These are phyloP conservation scores for Otus sunia DNA, from an alignment of 2,113 vertebrate species.

Conservation along the genomic window DNA sequence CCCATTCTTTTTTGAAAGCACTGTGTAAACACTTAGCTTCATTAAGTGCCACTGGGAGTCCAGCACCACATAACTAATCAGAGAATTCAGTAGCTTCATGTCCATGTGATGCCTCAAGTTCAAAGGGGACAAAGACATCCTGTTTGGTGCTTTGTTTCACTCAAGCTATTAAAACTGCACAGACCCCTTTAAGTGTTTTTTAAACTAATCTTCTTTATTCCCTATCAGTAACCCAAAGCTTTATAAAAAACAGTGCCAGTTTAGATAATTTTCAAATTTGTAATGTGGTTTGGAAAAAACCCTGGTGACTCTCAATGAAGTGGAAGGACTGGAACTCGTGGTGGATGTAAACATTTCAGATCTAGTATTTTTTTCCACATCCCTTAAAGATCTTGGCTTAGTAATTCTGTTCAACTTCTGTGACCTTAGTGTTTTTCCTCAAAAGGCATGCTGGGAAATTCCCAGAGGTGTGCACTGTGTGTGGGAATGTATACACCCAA, in stretches of 20 bases:
- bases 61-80: conserved; percentile 74
- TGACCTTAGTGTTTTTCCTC: conserved; percentile 12
- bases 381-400: conserved; percentile 25
- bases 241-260: conserved; percentile 17
- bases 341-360: neutral
- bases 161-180: conserved; percentile 77
- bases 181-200: conserved; percentile 61
- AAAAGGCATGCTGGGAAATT: conserved; percentile 32
- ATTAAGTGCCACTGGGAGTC: conserved; percentile 71
- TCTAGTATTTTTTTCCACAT: neutral
- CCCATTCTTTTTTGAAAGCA: conserved; percentile 57
- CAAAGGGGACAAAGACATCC: conserved; percentile 84
- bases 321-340: neutral
- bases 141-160: conserved; percentile 83
- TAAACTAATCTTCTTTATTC: conserved; percentile 46
- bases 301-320: neutral
- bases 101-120: conserved; percentile 87
- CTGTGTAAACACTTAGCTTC: conserved; percentile 71
- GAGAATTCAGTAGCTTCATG: conserved; percentile 76
- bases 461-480: neutral
- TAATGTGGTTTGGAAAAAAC: conserved; percentile 23
- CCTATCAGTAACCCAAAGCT: conserved; percentile 22
- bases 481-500: neutral
- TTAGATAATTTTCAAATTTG: conserved; percentile 33
- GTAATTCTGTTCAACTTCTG: conserved; percentile 35